Base-by-base conservation (phyloP, 2,797 vertebrate genomes). In the Melanotaenia trifasciata region DNA sequence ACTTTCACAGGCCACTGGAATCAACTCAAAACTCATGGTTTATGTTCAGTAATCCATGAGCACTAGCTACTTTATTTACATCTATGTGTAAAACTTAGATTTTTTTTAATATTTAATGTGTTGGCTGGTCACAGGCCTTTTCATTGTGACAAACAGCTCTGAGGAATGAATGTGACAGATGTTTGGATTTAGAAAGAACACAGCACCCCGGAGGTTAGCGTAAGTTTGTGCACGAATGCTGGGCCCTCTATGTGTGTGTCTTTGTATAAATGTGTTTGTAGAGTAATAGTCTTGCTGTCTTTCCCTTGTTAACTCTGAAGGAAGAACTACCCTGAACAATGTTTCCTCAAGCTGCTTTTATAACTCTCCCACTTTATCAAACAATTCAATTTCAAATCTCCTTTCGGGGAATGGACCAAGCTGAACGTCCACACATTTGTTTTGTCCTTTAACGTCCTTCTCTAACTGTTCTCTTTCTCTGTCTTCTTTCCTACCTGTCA, bases 151-250 rank as follows among this genome's bases (percentile, higher is more conserved):
- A 45, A 82, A 88, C 85, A 78, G 70, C 80, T 67, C 54, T 58
- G 63, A 50, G 67, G 81, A 89, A 58, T 1, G 32, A 76, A 74
- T 67, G 68, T 83, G 87, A 89, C 90, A 89, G 88, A 79, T 82
- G 84, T 88, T 84, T 63, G 82, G 78, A 76, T 70, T 63, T 75
- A 89, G 79, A 86, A 75, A 58, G 78, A 84, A 50, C 80, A 28
- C 65, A 47, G 67, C 64, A 68, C 78, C 84, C 81, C 67, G 78
- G 78, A 80, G 80, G 63, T 65, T 63, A 36, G 72, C 70, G 58
- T 73, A 64, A 64, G 67, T 53, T 68, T 62, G 67, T 69, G 76
- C 43, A 38, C 61, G 38, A 36, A 74, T 58, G 33, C 24, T 45
- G 24, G 38, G 32, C n/a, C 16, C 47, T 59, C 54, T 68, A 32